Base-by-base conservation (phyloP, 2,888 invertebrate genomes). In the Steromphala cineraria region DNA sequence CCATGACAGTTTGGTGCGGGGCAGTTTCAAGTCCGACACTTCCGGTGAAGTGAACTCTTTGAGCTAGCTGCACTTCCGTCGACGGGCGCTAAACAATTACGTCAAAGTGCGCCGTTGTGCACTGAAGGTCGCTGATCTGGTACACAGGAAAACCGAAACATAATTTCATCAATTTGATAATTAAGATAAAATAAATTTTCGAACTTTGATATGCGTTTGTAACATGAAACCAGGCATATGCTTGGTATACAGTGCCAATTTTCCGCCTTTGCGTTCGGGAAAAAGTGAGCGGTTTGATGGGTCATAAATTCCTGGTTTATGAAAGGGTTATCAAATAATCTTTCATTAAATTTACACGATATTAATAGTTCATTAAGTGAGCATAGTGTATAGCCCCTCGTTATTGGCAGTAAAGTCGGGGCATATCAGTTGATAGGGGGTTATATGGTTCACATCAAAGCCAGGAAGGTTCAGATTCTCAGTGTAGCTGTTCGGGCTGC, bases 321-420 rank as follows among this genome's bases (percentile, higher is more conserved):
- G 19, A 71, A 71, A 71, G 71, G 40, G 71, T 36, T 71, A 71
- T 71, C 36, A 71, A 71, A 71, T 71, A 71, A 71, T 31, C 71
- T 71, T 71, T 71, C 71, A 71, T 71, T 71, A 71, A 71, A 36
- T 36, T 40, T 40, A 31, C 40, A 71, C 40, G 71, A 71, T 71
- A 71, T 71, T 71, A 71, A 71, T 31, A 71, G 71, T 28, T 40
- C 71, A 71, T 71, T 71, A 19, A 19, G 40, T 71, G 19, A 71
- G 71, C 19, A 28, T 31, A 36, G 71, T 71, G 71, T 40, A 31
- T 31, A n/a, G 71, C 71, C 36, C 40, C 40, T 17, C 71, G 28
- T 71, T 71, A 40, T 40, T 71, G 71, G 71, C 71, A 28, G 71
- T 71, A 71, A 71, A 24, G 17, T 17, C 36, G n/a, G 36, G 36